phyloP scores from a whole-genome alignment of 1,140 invertebrate genomes.

The Frieseomelitta varia region DNA sequence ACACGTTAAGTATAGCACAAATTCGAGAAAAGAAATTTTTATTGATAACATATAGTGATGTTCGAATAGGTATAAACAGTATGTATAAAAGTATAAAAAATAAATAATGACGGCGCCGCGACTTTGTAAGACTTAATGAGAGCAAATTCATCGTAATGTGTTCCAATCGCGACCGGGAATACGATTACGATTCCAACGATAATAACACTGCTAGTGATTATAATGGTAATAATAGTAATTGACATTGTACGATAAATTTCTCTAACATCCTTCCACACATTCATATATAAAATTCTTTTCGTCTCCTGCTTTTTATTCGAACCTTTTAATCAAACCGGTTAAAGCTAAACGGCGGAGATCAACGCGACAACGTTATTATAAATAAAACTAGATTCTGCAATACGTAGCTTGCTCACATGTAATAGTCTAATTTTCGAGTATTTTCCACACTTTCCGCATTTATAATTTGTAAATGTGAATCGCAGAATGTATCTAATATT shows the following conservation, averaged over 20 bases:
- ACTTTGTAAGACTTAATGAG: constrained; percentile 46
- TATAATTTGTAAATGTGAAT: not conserved
- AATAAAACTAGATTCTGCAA: constrained; percentile 19
- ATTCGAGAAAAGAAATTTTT: constrained; percentile 59
- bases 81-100: constrained; percentile 75
- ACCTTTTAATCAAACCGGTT: constrained; percentile 8
- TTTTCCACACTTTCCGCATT: constrained; percentile 6
- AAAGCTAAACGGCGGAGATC: constrained; percentile 29
- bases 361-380: constrained; percentile 19
- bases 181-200: constrained; percentile 11
- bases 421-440: constrained; percentile 20
- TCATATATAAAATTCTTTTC: not conserved
- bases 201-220: constrained; percentile 24
- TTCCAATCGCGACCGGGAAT: constrained; percentile 9
- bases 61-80: constrained; percentile 53
- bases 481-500: not conserved
- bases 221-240: constrained; percentile 43
- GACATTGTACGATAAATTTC: constrained; percentile 47
- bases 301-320: not conserved
- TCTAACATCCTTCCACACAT: constrained; percentile 1
- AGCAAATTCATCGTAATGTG: constrained; percentile 41
- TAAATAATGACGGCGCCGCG: constrained; percentile 62
- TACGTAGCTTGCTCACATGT: not conserved
- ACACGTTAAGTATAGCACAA: not conserved
- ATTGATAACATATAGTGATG: constrained; percentile 49